Evolutionary conservation across 2,113 vertebrate species (phyloP).

Genomic region (Elachura formosa): DNA sequence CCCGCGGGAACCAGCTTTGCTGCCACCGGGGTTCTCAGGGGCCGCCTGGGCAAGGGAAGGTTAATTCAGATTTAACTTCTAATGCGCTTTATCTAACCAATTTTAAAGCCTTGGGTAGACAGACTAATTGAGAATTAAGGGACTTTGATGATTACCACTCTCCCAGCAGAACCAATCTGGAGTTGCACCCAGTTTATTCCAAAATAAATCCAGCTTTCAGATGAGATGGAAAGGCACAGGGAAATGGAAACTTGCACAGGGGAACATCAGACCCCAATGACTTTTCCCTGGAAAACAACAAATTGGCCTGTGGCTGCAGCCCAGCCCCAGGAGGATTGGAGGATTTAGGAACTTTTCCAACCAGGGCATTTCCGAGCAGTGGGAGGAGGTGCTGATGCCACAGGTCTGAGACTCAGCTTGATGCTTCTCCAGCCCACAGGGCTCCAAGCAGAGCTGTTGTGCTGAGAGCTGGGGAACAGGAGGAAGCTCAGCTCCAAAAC

Average conservation of each 20-base stretch:
- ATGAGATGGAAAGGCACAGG: not conserved
- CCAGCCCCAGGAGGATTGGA: not conserved
- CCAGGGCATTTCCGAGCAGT: not conserved
- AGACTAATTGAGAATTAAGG: constrained; percentile 26
- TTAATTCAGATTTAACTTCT: constrained; percentile 17
- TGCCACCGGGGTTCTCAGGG: not conserved
- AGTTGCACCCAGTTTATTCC: not conserved
- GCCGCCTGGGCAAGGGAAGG: not conserved
- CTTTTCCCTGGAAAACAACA: not conserved
- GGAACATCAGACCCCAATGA: not conserved
- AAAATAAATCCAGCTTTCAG: not conserved
- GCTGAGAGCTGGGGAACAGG: not conserved
- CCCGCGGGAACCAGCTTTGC: accelerated
- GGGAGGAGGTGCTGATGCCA: not conserved
- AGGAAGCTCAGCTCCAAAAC: not conserved
- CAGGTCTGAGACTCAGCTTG: accelerated
- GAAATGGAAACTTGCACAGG: not conserved
- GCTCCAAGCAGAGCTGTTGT: not conserved
- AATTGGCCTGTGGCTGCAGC: not conserved
- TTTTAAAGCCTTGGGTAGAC: not conserved
- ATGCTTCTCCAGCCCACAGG: not conserved
- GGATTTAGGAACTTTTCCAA: not conserved
- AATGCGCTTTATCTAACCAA: not conserved
- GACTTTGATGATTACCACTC: not conserved
- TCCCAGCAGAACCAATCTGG: not conserved